Percentiles rank a stretch among this genome's conserved stretches.
Evolutionary conservation across 2,888 invertebrate species (phyloP).

Genomic region (Beris morrisii): DNA sequence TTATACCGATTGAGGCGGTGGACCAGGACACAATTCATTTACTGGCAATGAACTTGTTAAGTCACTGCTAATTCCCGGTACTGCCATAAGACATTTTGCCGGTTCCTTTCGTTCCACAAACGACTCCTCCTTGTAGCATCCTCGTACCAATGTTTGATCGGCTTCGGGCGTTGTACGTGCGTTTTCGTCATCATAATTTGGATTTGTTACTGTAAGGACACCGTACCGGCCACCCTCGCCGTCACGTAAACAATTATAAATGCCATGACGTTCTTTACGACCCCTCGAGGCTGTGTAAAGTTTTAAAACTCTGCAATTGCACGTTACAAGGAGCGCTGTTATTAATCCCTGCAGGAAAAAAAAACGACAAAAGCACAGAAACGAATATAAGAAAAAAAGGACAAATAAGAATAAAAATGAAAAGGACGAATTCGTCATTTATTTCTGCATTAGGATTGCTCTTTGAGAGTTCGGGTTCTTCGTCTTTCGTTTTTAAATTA

Average conservation of each 20-base stretch:
- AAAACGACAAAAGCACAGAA: conserved; percentile 2
- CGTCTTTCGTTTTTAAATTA: conserved; percentile 18
- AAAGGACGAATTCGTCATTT: neutral
- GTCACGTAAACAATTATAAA: conserved; percentile 43
- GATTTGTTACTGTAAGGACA: conserved; percentile 45
- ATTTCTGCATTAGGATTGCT: no score
- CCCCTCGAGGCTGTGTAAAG: conserved; percentile 43
- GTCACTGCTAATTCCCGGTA: conserved; percentile 38
- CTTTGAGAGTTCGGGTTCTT: neutral
- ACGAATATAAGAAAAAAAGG: neutral
- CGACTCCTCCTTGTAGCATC: conserved; percentile 43
- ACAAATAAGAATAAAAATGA: neutral
- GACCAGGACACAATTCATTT: conserved; percentile 40
- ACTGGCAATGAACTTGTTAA: conserved; percentile 42
- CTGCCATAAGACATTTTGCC: conserved; percentile 5
- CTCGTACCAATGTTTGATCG: conserved; percentile 40
- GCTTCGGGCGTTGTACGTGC: conserved; percentile 30
- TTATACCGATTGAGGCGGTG: conserved; percentile 43
- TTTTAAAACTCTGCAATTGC: conserved; percentile 60
- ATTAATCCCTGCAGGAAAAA: conserved; percentile 60
- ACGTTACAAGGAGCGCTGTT: conserved; percentile 65
- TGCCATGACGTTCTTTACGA: conserved; percentile 43
- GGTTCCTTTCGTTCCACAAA: conserved; percentile 42
- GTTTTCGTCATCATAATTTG: conserved; percentile 43
- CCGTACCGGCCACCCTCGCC: conserved; percentile 45